phyloP scores from a whole-genome alignment of 2,113 vertebrate species.

The Rafetus swinhoei region DNA sequence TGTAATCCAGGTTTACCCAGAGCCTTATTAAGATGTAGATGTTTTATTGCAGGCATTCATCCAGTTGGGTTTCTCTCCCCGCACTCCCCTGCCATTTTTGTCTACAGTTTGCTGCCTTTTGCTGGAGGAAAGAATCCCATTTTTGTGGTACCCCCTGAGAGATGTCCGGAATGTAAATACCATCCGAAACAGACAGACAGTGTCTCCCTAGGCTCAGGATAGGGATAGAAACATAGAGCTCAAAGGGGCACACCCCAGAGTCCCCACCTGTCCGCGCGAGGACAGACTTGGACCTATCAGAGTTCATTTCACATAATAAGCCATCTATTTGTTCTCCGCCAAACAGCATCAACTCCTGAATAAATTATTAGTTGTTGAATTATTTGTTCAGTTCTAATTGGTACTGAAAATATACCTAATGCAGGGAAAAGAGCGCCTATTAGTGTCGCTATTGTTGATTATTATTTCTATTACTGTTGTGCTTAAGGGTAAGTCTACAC shows the following conservation, averaged over 20 bases:
- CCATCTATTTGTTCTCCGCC: neutral
- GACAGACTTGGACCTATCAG: neutral
- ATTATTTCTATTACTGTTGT: neutral
- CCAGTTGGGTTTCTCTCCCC: neutral
- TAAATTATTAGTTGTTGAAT: neutral
- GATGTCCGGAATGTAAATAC: constrained; percentile 66
- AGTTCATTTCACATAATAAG: constrained; percentile 39
- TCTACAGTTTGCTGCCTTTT: neutral
- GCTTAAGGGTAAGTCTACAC: neutral
- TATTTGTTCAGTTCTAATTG: neutral
- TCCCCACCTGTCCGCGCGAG: neutral
- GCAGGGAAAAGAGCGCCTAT: neutral
- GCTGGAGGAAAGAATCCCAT: neutral
- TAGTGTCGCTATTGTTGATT: neutral
- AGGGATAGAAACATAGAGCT: constrained; percentile 9
- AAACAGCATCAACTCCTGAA: neutral
- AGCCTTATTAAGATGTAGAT: constrained; percentile 38
- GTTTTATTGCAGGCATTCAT: constrained; percentile 19
- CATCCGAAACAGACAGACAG: constrained; percentile 24
- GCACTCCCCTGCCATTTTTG: neutral
- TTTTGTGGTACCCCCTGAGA: constrained; percentile 17
- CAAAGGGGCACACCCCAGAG: neutral
- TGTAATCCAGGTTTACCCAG: constrained; percentile 27
- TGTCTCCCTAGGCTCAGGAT: neutral
- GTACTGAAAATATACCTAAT: neutral